Conservation (phyloP, 2,797 vertebrate species). For the Arctocebus calabarensis region DNA sequence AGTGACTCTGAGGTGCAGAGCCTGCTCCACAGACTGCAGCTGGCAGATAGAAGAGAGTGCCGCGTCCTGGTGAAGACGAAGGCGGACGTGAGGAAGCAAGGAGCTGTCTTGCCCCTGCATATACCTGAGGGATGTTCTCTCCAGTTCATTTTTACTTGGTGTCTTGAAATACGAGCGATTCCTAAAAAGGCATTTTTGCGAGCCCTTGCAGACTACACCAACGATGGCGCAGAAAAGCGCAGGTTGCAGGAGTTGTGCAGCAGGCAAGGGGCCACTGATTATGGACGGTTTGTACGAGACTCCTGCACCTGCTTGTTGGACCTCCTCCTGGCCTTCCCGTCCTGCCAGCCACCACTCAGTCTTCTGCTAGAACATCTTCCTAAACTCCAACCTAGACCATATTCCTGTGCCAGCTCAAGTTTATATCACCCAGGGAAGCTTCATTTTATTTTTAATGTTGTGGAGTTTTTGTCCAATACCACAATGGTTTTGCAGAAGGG, state of each 20-base stretch:
- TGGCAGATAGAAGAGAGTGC: no score
- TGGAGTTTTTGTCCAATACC: slow-evolving; percentile 90
- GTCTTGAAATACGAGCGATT: no score
- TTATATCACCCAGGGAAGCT: slow-evolving; percentile 92
- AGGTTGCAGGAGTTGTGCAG: slow-evolving; percentile 97
- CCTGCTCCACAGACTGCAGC: no score
- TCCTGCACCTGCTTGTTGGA: slow-evolving; percentile 89
- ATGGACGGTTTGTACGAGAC: slow-evolving; percentile 92
- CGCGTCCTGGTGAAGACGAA: no score
- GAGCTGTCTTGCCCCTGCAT: no score
- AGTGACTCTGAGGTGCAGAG: no score
- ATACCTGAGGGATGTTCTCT: no score
- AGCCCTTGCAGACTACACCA: slow-evolving; percentile 91
- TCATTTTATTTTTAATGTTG: slow-evolving; percentile 93
- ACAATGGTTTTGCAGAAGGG: slow-evolving; percentile 88
- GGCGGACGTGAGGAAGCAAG: no score
- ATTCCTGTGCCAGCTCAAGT: slow-evolving; percentile 94
- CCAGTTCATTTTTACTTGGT: no score
- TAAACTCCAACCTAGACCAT: no score
- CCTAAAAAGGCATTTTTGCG: slow-evolving; percentile 96
- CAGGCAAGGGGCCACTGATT: slow-evolving; percentile 93
- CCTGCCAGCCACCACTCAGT: slow-evolving; percentile 93
- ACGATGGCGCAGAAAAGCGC: slow-evolving; percentile 88
- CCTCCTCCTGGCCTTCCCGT: slow-evolving; percentile 93
- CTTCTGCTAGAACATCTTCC: no score